Evolutionary conservation across 1,140 invertebrate genomes (phyloP), one percentile per base, ranked within the genome.

Genomic region (Araneus ventricosus): DNA sequence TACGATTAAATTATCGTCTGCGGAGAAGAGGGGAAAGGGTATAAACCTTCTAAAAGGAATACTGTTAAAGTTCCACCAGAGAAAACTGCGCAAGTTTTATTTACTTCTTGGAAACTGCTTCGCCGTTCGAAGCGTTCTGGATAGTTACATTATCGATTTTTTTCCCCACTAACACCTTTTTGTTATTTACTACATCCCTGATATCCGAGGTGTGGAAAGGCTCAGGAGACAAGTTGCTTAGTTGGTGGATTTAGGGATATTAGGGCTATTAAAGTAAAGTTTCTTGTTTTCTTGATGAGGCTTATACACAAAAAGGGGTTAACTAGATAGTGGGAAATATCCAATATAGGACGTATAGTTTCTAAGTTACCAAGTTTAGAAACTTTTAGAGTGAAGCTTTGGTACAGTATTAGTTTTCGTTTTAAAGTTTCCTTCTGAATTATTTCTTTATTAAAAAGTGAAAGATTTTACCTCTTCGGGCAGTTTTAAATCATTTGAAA

Each of bases 1-100:
- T 89, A 89, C 45, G 88, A 89, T 89, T 89, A 89, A 89, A 70
- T 89, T 89, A 89, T 89, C 88, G 37, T 41, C 34, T 75, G 70
- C 27, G 30, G 27, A 37, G 20, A 34, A 75, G 67, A 75, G 30
- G 67, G 67, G 30, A 30, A 52, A 20, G 70, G 27, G 67, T 17
- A 37, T 67, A 67, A 67, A 67, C 63, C 63, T 20, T 22, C 27
- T 63, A 63, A 63, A 63, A 63, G 59, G 59, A 63, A n/a, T n/a
- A 22, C 59, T 75, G 34, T 75, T 75, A 75, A 75, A 75, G 30
- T 75, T 75, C 30, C 70, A 75, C 70, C 30, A 30, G 70, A 75
- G 70, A 75, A 75, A 75, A 75, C 52, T 37, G 39, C 84, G 8
- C 5, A 59, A 34, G 27, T 86, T 86, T 86, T 86, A 61, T 86